Percentiles rank a stretch among this genome's conserved stretches.
Evolutionary conservation across 2,888 invertebrate species (phyloP).

Genomic region (Apocheima hispidaria): DNA sequence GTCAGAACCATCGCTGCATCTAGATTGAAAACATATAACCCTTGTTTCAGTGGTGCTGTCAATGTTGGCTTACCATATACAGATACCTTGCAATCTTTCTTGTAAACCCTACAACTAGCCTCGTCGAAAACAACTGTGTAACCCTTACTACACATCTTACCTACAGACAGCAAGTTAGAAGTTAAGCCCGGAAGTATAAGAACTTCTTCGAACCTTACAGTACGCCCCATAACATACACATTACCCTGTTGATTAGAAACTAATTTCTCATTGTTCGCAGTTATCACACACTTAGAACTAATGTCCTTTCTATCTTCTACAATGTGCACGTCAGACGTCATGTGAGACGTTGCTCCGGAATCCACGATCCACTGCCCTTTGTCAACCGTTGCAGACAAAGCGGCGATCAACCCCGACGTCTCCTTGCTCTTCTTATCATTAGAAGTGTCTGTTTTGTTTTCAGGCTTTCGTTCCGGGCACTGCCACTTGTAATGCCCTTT

Average conservation of each 20-base stretch:
- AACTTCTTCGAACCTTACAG: neutral
- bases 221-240: neutral
- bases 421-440: neutral
- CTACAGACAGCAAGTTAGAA: neutral
- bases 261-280: neutral
- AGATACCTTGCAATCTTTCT: neutral
- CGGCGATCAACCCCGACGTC: neutral
- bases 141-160: neutral
- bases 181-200: neutral
- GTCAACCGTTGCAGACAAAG: neutral
- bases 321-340: neutral
- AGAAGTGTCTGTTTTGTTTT: neutral
- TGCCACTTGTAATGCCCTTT: neutral
- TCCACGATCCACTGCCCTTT: neutral
- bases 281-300: neutral
- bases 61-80: neutral
- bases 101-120: neutral
- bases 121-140: neutral
- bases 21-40: neutral
- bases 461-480: neutral
- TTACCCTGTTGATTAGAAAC: neutral
- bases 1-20: neutral
- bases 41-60: neutral
- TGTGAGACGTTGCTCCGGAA: neutral
- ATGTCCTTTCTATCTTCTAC: neutral